Evolutionary conservation across 2,888 invertebrate species (phyloP).

Genomic region (Nezara viridula): DNA sequence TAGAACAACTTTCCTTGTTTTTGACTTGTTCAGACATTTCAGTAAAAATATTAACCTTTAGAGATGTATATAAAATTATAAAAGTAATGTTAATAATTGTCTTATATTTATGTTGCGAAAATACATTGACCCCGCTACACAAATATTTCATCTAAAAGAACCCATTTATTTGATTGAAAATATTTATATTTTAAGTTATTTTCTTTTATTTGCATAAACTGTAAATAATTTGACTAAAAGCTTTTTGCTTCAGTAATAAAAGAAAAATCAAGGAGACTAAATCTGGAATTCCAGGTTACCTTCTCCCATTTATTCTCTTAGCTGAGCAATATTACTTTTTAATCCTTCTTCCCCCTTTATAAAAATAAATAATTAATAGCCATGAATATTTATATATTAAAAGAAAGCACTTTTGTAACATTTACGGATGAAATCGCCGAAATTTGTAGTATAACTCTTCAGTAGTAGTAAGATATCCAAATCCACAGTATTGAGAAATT

Average conservation of each 20-base stretch:
- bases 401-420: not conserved
- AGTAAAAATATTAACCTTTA: too few species aligned
- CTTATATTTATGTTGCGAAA: not conserved
- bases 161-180: constrained; percentile 1
- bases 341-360: not conserved
- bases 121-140: not conserved
- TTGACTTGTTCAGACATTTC: too few species aligned
- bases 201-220: not conserved
- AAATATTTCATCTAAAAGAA: not conserved
- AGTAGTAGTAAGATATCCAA: too few species aligned
- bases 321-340: not conserved
- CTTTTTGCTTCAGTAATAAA: not conserved
- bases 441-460: too few species aligned
- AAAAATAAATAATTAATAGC: not conserved
- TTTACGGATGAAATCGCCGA: too few species aligned
- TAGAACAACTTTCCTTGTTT: too few species aligned
- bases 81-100: too few species aligned
- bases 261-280: not conserved
- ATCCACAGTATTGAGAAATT: too few species aligned
- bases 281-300: not conserved
- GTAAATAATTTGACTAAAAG: not conserved
- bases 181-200: not conserved
- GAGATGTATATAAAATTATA: too few species aligned
- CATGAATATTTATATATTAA: not conserved
- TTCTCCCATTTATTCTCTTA: not conserved